phyloP scores from a whole-genome alignment of 2,113 vertebrate species.

The Candoia aspera region DNA sequence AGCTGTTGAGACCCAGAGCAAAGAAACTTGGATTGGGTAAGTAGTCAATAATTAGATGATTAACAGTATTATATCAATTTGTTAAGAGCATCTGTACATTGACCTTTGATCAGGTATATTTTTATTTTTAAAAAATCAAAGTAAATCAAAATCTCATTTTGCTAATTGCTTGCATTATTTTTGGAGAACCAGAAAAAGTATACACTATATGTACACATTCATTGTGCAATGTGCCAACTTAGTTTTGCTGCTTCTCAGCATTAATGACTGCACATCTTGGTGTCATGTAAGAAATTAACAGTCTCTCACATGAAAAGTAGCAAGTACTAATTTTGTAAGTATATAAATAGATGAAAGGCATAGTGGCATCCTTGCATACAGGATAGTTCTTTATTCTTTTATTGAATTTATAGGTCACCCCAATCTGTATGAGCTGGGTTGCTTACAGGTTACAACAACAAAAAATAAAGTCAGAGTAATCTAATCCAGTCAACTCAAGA shows the following conservation, averaged over 20 bases:
- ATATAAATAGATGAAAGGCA: background rate
- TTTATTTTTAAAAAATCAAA: background rate
- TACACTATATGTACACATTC: background rate
- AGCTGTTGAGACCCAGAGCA: conserved; percentile 90
- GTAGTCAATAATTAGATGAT: conserved; percentile 52
- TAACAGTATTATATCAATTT: background rate
- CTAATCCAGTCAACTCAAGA: too few species aligned
- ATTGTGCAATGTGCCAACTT: background rate
- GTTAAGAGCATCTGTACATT: background rate
- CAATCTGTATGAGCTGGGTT: background rate
- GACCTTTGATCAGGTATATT: background rate
- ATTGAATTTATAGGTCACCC: background rate
- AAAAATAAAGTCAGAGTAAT: background rate
- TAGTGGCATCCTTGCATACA: background rate
- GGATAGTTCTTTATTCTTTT: background rate
- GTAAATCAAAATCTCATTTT: background rate
- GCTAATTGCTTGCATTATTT: background rate
- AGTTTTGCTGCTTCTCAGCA: background rate
- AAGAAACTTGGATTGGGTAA: conserved; percentile 92
- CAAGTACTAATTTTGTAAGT: background rate
- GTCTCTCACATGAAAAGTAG: background rate
- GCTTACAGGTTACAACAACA: background rate
- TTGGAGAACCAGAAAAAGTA: background rate
- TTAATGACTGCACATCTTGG: background rate
- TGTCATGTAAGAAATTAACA: background rate